Percentiles rank a stretch among this genome's conserved stretches.
phyloP scores from a whole-genome alignment of 2,113 vertebrate genomes.

The Nettapus auritus region DNA sequence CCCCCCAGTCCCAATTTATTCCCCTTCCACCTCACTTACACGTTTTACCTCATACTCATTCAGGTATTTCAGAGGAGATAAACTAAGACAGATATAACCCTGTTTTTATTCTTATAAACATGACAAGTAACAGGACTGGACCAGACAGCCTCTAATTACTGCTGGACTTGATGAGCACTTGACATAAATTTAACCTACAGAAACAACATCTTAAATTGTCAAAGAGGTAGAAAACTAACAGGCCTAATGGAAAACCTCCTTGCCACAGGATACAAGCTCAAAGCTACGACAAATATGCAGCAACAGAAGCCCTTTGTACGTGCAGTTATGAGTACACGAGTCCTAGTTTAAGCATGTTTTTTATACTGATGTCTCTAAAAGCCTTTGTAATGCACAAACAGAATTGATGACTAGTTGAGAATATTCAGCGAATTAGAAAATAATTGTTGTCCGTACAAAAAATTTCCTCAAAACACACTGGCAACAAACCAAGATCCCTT shows the following conservation, averaged over 20 bases:
- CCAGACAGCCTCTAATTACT: not conserved
- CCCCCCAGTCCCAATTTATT: too few relatives aligned
- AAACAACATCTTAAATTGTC: not conserved
- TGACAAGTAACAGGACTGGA: not conserved
- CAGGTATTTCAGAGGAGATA: not conserved
- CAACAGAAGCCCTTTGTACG: not conserved
- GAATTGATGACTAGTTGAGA: not conserved
- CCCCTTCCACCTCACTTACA: not conserved
- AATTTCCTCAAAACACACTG: fast-evolving
- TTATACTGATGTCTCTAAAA: not conserved
- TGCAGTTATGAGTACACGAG: not conserved
- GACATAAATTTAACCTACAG: not conserved
- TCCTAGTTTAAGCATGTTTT: not conserved
- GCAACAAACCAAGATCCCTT: not conserved
- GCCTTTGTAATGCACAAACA: not conserved
- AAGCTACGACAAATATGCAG: not conserved
- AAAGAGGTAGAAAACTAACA: not conserved
- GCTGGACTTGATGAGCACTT: not conserved
- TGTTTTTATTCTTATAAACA: not conserved
- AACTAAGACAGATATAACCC: not conserved
- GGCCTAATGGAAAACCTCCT: not conserved
- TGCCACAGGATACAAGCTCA: not conserved
- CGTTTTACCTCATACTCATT: not conserved
- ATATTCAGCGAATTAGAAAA: not conserved
- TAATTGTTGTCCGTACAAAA: not conserved